Evolutionary conservation across 1,140 invertebrate species (phyloP), one percentile per base, ranked within the genome.

Genomic region (Spodoptera frugiperda): DNA sequence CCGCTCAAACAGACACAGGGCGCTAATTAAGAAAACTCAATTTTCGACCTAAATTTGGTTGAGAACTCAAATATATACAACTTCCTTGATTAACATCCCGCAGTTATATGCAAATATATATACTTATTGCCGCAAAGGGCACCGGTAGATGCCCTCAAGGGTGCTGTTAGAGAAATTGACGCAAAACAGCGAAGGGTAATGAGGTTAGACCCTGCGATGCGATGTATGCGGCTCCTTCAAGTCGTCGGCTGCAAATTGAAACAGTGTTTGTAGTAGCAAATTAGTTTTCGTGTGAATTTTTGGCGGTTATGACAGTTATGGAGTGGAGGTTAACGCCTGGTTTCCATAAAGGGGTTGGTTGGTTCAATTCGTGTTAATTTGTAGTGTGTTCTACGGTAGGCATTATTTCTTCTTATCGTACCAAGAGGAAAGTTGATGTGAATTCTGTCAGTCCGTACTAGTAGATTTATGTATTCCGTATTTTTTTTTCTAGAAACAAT

Each of bases 81-180:
- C 70, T 79, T 68, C 49, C 54, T 79, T 85, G 78, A 85, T 85
- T 83, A 85, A 83, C 77, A 77, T 80, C 51, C 79, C 67, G 59
- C 63, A 70, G 65, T 79, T 70, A 73, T 80, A 81, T 82, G 79
- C 79, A 82, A 84, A 84, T 84, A 84, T 54, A 84, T 54, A 77
- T 65, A 75, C 72, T 81, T 76, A 54, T 80, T 78, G 76, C 72
- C 63, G 53, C 75, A 75, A 21, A 72, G 76, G 76, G 61, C 44
- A 55, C 63, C 63, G 72, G 72, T 15, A 73, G 33, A 46, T 49
- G 63, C 76, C 79, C 84, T 79, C 82, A 12, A 61, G 83, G 81
- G 84, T 67, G 77, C 76, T 78, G 80, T 84, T 83, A 63, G 57
- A 55, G 68, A 84, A 84, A 86, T 84, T 84, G 82, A 79, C 78